These are phyloP conservation scores for Parnassius orleans DNA, from an alignment of 2,888 invertebrate species.

Conservation along the genomic window DNA sequence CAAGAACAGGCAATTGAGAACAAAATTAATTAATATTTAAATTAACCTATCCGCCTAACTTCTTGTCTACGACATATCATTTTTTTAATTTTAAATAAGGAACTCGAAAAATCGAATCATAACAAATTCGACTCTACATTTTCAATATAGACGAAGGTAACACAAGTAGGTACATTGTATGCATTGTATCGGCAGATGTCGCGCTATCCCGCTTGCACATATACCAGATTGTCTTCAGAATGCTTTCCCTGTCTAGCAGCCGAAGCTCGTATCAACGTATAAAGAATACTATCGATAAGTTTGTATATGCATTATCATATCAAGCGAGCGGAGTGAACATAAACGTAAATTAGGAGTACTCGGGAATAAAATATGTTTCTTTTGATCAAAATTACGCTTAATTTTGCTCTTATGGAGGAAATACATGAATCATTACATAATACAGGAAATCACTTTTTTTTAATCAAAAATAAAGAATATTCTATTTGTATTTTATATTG, in stretches of 20 bases:
- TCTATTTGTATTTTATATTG: too few relatives aligned
- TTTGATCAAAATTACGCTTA: slow-evolving; percentile 14
- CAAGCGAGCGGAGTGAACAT: slow-evolving; percentile 22
- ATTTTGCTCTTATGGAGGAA: slow-evolving; percentile 11
- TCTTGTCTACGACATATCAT: not conserved
- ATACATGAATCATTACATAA: not conserved
- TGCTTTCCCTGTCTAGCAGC: slow-evolving; percentile 24
- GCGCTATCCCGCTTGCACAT: slow-evolving; percentile 27
- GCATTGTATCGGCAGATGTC: slow-evolving; percentile 26
- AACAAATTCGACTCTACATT: slow-evolving; percentile 32
- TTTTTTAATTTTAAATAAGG: not conserved
- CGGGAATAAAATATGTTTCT: slow-evolving; percentile 22
- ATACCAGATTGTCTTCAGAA: slow-evolving; percentile 21
- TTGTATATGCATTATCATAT: slow-evolving; percentile 27
- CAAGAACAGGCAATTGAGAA: not conserved
- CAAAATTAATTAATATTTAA: not conserved
- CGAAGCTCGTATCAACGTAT: slow-evolving; percentile 15
- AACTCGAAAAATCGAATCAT: slow-evolving; percentile 14
- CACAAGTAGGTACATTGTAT: slow-evolving; percentile 19
- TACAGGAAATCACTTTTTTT: too few relatives aligned
- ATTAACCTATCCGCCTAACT: not conserved
- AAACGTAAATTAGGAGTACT: slow-evolving; percentile 26
- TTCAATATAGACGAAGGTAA: slow-evolving; percentile 27
- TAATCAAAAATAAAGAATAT: too few relatives aligned
- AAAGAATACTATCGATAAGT: slow-evolving; percentile 24